phyloP scores from a whole-genome alignment of 2,888 invertebrate species.

The Heterodera filipjevi region DNA sequence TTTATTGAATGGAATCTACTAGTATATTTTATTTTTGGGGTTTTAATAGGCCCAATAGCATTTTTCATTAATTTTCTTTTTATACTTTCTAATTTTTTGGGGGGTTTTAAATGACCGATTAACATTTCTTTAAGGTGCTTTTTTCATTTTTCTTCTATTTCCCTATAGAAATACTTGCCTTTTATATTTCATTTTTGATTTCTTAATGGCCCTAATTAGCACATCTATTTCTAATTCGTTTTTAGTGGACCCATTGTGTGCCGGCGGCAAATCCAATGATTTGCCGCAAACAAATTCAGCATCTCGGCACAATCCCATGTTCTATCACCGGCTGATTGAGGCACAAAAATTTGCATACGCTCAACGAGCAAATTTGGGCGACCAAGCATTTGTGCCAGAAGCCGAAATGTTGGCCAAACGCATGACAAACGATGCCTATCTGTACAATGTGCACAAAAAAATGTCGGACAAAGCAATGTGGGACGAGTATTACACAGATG shows the following conservation, averaged over 20 bases:
- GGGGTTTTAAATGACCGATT: too few species aligned
- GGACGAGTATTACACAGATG: slow-evolving; percentile 69
- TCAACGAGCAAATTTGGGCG: slow-evolving; percentile 80
- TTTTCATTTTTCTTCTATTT: too few species aligned
- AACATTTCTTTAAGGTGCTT: too few species aligned
- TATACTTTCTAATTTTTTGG: too few species aligned
- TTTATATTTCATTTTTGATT: too few species aligned
- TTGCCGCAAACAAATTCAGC: neutral
- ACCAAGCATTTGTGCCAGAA: slow-evolving; percentile 72
- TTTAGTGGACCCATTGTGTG: slow-evolving; percentile 1
- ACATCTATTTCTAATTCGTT: neutral
- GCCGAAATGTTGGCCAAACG: slow-evolving; percentile 54
- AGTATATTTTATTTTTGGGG: too few species aligned
- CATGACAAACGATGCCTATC: slow-evolving; percentile 55
- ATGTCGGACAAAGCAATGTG: slow-evolving; percentile 24
- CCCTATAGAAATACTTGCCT: too few species aligned
- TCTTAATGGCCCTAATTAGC: neutral
- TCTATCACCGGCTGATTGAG: slow-evolving; percentile 85
- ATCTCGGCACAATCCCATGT: slow-evolving; percentile 60
- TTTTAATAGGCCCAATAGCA: too few species aligned
- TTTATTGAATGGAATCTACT: too few species aligned
- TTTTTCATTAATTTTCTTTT: too few species aligned
- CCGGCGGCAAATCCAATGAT: neutral
- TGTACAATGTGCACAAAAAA: slow-evolving; percentile 44
- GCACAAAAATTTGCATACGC: slow-evolving; percentile 89